Evolutionary conservation across 2,888 invertebrate genomes (phyloP).

Genomic region (Ectemnius lituratus): DNA sequence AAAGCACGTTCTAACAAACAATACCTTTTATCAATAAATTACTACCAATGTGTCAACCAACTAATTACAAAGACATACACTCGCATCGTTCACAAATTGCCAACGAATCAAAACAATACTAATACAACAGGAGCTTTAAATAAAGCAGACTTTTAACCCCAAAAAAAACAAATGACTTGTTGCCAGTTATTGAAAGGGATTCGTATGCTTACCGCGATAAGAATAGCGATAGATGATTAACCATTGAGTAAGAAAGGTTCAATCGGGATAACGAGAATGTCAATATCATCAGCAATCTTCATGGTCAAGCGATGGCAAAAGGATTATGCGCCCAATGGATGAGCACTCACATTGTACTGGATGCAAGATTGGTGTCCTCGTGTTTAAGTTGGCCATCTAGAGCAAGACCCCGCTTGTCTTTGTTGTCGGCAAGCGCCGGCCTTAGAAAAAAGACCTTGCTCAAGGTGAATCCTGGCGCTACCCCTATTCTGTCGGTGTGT

Average conservation of each 20-base stretch:
- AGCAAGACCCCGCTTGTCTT: constrained; percentile 91
- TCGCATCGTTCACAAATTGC: constrained; percentile 1
- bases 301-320: neutral
- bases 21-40: too few relatives aligned
- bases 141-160: too few relatives aligned
- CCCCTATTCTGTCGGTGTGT: constrained; percentile 84
- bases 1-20: neutral
- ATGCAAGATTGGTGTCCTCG: constrained; percentile 93
- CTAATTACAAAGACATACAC: neutral
- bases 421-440: constrained; percentile 89
- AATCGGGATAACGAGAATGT: too few relatives aligned
- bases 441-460: constrained; percentile 90
- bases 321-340: constrained; percentile 59
- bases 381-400: constrained; percentile 92
- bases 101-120: too few relatives aligned
- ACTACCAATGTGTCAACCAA: too few relatives aligned
- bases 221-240: neutral
- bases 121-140: too few relatives aligned
- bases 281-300: too few relatives aligned
- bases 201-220: constrained; percentile 1
- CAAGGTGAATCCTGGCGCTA: constrained; percentile 90
- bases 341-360: constrained; percentile 88
- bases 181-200: constrained; percentile 21
- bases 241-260: neutral
- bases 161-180: too few relatives aligned